Percentiles rank a stretch among this genome's conserved stretches.
Conservation (phyloP, 2,797 vertebrate species). For the Gambelia wislizenii region DNA sequence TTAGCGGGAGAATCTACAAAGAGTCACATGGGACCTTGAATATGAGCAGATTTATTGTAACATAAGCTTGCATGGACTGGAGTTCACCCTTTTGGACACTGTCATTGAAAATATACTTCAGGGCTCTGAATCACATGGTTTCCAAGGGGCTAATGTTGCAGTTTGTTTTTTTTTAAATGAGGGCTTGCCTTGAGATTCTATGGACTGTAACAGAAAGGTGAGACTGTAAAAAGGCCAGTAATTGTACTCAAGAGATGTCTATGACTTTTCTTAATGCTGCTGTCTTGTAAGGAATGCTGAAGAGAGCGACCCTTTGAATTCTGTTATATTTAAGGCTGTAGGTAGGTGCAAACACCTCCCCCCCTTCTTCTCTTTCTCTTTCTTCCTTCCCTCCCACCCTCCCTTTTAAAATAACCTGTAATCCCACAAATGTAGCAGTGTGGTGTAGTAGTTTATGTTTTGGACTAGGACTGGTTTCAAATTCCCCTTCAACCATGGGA, state of each 20-base stretch:
- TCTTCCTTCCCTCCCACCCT: conserved; percentile 52
- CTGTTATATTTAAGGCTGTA: conserved; percentile 56
- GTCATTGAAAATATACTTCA: conserved; percentile 37
- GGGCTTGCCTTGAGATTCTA: conserved; percentile 60
- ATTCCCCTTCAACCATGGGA: no score
- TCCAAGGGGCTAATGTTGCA: conserved; percentile 42
- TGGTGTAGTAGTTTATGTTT: not conserved
- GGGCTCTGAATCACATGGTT: conserved; percentile 57
- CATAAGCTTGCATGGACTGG: not conserved
- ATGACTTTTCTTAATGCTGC: conserved; percentile 68
- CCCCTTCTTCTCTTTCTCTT: conserved; percentile 32
- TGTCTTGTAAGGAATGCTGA: conserved; percentile 53
- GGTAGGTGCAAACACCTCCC: conserved; percentile 48
- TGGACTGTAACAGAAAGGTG: conserved; percentile 60
- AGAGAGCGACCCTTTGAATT: conserved; percentile 47
- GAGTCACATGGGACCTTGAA: not conserved
- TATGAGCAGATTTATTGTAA: not conserved
- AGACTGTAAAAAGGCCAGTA: conserved; percentile 66
- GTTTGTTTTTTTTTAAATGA: conserved; percentile 53
- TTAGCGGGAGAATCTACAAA: not conserved
- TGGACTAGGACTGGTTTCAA: no score
- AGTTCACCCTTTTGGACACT: conserved; percentile 38
- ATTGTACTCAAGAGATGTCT: conserved; percentile 70
- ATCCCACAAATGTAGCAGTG: not conserved
- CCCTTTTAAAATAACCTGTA: not conserved